These are phyloP conservation scores for Podarcis siculus DNA, from an alignment of 2,797 vertebrate genomes.

Conservation along the genomic window DNA sequence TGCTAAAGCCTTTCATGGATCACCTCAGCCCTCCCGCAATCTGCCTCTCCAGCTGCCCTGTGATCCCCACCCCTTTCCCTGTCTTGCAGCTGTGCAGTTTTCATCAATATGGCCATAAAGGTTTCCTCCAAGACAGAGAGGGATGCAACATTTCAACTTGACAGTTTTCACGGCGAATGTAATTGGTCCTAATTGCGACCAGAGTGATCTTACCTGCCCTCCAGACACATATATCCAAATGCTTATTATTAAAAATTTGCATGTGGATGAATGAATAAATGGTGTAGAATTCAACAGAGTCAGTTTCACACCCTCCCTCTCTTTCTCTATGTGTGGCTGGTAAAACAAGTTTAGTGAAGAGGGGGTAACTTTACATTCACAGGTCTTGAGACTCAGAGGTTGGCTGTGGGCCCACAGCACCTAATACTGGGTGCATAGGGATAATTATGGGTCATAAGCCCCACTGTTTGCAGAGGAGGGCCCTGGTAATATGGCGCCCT, in stretches of 20 bases:
- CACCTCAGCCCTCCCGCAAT: neutral
- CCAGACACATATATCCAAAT: neutral
- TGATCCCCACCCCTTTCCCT: neutral
- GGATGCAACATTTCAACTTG: neutral
- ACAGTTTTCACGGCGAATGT: neutral
- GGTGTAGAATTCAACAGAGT: neutral
- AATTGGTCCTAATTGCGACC: constrained; percentile 4
- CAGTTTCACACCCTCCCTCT: neutral
- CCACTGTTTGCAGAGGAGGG: neutral
- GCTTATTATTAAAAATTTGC: neutral
- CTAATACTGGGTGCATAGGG: neutral
- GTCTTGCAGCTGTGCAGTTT: constrained; percentile 7
- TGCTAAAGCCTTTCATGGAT: neutral
- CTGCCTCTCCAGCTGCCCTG: neutral
- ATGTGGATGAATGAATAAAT: neutral
- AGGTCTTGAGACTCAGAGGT: neutral
- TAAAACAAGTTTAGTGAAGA: neutral
- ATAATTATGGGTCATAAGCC: neutral
- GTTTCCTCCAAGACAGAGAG: neutral
- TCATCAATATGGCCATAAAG: neutral
- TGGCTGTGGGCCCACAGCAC: neutral
- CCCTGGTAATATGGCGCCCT: no score
- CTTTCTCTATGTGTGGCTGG: neutral
- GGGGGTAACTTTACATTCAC: neutral
- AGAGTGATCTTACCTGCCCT: neutral